These are phyloP conservation scores for Hippopotamyrus pictus DNA, from an alignment of 2,797 vertebrate species.

Conservation along the genomic window DNA sequence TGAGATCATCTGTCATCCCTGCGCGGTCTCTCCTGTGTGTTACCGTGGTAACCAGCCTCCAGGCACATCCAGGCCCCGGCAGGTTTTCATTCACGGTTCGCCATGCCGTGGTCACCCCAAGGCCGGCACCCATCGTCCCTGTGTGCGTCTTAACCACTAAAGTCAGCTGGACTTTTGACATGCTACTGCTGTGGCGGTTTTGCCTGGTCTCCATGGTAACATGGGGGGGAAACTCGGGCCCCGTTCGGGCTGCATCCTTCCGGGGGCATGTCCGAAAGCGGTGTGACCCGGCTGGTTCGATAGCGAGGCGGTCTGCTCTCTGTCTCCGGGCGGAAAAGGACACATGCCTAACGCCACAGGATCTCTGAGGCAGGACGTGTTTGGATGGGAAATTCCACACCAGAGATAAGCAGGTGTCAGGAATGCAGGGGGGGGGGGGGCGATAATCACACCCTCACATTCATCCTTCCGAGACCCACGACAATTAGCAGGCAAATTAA, in stretches of 20 bases:
- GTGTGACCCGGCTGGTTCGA: neutral
- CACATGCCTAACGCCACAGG: neutral
- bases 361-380: neutral
- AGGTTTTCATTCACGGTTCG: neutral
- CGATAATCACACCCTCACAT: neutral
- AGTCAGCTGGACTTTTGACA: neutral
- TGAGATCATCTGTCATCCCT: neutral
- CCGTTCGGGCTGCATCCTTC: neutral
- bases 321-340: neutral
- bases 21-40: neutral
- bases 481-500: neutral
- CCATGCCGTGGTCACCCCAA: neutral
- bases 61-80: neutral
- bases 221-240: neutral
- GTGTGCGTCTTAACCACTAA: neutral
- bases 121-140: neutral
- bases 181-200: neutral
- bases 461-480: neutral
- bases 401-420: conserved; percentile 43
- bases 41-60: neutral
- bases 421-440: neutral
- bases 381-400: conserved; percentile 40
- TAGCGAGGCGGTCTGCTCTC: neutral
- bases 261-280: neutral
- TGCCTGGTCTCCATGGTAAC: neutral